Base-by-base conservation (phyloP, 2,797 vertebrate genomes). In the Chromobotia macracanthus region DNA sequence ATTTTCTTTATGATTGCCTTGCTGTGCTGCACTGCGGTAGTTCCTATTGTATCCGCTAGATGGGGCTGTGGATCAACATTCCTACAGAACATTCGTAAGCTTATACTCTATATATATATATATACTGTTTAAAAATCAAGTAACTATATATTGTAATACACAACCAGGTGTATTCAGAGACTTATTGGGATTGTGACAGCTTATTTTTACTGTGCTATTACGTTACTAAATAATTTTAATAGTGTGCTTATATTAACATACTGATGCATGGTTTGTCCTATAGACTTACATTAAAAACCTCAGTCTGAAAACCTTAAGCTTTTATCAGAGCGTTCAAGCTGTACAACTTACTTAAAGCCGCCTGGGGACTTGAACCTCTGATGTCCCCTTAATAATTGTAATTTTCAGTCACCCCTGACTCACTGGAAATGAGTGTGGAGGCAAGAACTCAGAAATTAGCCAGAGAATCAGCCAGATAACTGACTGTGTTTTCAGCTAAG, bases 341-440 rank as follows among this genome's bases (percentile, higher is more conserved):
- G n/a, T n/a, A n/a, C n/a, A n/a, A n/a, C n/a, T n/a, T n/a, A 44
- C 53, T 23, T 55, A 7, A 38, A 69, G 72, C 75, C 73, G 1
- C 23, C 25, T 48, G 11, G 19, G 69, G 31, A 56, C 72, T 65
- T 73, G 74, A 77, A 80, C 66, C 67, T 69, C 69, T 66, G 10
- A 60, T 48, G 67, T 75, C 51, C 71, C 23, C 21, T 15, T 61
- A 77, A 64, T 31, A 31, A 75, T 55, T 83, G 31, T 85, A 88
- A 87, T 71, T 81, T 80, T 75, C 81, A 85, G 82, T 89, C 87
- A 88, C 85, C 89, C 86, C 84, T 91, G 91, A 92, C 86, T 92
- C 90, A 90, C 87, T 73, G 86, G 55, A 83, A 88, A 93, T 92
- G 92, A 93, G 92, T 83, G 82, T 86, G 89, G 90, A 92, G 91